Evolutionary conservation across 2,113 vertebrate genomes (phyloP).

Genomic region (Steatornis caripensis): DNA sequence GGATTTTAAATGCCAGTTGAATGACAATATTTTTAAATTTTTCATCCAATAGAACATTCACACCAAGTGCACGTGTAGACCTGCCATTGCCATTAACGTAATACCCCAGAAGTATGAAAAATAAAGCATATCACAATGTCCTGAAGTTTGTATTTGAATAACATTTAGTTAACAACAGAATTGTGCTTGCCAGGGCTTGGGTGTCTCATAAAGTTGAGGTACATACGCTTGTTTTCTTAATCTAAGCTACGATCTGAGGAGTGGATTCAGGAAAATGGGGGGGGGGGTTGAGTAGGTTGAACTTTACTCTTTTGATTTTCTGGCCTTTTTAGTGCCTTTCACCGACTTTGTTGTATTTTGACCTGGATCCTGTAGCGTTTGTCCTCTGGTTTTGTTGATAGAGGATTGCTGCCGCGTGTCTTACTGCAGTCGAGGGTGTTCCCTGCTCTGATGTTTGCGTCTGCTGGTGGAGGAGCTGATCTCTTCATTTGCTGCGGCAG

Average conservation of each 20-base stretch:
- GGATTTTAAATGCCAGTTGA: background rate
- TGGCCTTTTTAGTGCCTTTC: background rate
- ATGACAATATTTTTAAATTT: background rate
- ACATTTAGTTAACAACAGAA: background rate
- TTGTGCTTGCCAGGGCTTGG: background rate
- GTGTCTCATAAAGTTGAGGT: background rate
- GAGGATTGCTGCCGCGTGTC: background rate
- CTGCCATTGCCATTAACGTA: background rate
- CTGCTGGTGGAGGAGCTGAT: background rate
- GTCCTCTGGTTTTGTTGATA: background rate
- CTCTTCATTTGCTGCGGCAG: background rate
- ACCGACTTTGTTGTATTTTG: background rate
- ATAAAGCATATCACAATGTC: too few relatives aligned
- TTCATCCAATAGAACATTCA: background rate
- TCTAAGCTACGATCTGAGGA: background rate
- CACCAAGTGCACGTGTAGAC: accelerated
- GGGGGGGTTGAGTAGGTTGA: background rate
- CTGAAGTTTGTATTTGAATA: background rate
- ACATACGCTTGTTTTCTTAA: background rate
- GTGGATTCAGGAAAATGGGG: background rate
- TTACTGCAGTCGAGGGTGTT: background rate
- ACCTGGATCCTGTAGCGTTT: background rate
- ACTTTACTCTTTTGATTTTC: background rate
- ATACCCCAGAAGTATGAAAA: background rate
- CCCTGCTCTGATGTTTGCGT: background rate